Percentiles rank a stretch among this genome's conserved stretches.
Evolutionary conservation across 1,140 invertebrate genomes (phyloP).

Genomic region (Drosophila nasuta): DNA sequence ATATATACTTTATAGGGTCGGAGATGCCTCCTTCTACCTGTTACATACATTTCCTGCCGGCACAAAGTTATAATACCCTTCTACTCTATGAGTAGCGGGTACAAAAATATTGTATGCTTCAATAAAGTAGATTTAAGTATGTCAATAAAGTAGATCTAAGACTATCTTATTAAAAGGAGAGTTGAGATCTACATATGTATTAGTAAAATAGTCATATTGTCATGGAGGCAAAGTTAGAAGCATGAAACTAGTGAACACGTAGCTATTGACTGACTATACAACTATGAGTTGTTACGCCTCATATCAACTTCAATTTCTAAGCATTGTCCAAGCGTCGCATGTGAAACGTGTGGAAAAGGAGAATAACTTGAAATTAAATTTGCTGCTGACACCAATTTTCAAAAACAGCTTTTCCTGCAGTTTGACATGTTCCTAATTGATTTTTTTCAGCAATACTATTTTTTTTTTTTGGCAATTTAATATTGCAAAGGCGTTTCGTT

Average conservation of each 20-base stretch:
- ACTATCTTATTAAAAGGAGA: too few relatives aligned
- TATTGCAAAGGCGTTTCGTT: constrained; percentile 69
- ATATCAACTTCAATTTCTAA: constrained; percentile 31
- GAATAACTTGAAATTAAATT: constrained; percentile 69
- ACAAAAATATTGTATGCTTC: too few relatives aligned
- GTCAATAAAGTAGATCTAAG: too few relatives aligned
- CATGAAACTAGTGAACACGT: not conserved
- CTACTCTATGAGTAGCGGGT: too few relatives aligned
- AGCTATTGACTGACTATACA: too few relatives aligned
- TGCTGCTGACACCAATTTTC: constrained; percentile 79
- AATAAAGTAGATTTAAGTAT: too few relatives aligned
- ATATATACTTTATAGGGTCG: too few relatives aligned
- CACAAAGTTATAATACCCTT: too few relatives aligned
- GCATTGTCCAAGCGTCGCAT: constrained; percentile 29
- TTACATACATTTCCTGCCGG: too few relatives aligned
- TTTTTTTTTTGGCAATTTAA: constrained; percentile 76
- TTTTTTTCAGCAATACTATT: constrained; percentile 49
- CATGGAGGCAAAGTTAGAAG: not conserved
- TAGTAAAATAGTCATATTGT: not conserved
- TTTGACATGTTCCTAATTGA: constrained; percentile 84
- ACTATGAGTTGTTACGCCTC: not conserved
- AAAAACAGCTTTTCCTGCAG: constrained; percentile 77
- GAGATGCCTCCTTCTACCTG: too few relatives aligned
- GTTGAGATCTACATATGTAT: not conserved
- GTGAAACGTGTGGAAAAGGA: constrained; percentile 10